Conservation (phyloP, 1,140 invertebrate species). For the Caenorhabditis briggsae region DNA sequence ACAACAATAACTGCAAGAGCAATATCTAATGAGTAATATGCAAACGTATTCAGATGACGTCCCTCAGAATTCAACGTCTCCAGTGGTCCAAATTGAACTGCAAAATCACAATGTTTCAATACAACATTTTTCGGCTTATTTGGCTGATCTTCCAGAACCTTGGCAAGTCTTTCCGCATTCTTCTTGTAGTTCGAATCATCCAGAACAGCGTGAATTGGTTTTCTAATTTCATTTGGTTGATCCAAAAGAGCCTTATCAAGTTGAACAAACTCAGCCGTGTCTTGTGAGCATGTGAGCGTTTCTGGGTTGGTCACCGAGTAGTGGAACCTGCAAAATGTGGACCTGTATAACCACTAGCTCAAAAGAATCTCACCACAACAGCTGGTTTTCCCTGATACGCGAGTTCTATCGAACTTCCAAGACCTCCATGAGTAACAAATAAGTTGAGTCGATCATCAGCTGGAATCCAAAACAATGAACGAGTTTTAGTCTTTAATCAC, state of each 20-base stretch:
- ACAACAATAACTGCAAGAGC: not conserved
- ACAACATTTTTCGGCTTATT: conserved; percentile 28
- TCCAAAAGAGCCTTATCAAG: conserved; percentile 29
- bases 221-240: conserved; percentile 19
- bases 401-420: conserved; percentile 51
- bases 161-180: conserved; percentile 19
- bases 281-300: conserved; percentile 57
- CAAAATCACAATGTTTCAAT: conserved; percentile 37
- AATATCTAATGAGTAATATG: conserved; percentile 42
- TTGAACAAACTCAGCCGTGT: conserved; percentile 42
- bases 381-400: conserved; percentile 59
- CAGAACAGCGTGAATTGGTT: conserved; percentile 38
- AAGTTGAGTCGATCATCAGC: conserved; percentile 49
- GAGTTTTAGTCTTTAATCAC: not conserved
- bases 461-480: not conserved
- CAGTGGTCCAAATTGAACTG: conserved; percentile 8
- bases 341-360: not conserved
- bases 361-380: conserved; percentile 4
- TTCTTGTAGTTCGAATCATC: not conserved
- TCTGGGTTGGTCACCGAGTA: conserved; percentile 55
- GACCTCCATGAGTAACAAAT: conserved; percentile 61
- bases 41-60: conserved; percentile 28
- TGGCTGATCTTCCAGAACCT: conserved; percentile 32
- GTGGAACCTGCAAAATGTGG: conserved; percentile 30
- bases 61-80: conserved; percentile 35